Evolutionary conservation across 2,113 vertebrate genomes (phyloP).

Genomic region (Neofelis nebulosa): DNA sequence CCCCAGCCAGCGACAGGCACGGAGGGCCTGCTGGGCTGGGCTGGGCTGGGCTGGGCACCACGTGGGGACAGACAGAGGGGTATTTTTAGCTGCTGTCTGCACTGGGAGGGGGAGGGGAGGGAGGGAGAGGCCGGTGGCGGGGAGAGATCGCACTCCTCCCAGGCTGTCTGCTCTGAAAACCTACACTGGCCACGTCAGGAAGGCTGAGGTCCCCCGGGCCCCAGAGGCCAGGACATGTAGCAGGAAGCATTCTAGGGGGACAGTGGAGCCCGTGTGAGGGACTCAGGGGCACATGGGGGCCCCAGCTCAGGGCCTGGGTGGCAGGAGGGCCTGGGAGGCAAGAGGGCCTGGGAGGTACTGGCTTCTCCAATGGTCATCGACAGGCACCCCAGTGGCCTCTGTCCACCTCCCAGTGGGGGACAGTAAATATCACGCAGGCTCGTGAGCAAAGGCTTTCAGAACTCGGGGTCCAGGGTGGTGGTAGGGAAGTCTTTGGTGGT

Average conservation of each 20-base stretch:
- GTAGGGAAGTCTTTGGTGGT: background rate
- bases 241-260: background rate
- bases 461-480: accelerated
- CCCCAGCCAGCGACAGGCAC: background rate
- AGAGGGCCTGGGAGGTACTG: accelerated
- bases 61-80: background rate
- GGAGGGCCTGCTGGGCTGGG: background rate
- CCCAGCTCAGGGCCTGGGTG: background rate
- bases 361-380: accelerated
- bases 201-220: background rate
- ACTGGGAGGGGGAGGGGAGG: background rate
- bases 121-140: background rate
- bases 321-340: accelerated
- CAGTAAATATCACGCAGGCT: accelerated
- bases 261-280: background rate
- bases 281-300: accelerated
- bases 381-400: background rate
- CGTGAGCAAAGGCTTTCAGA: background rate
- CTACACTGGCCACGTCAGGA: background rate
- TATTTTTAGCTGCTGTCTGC: conserved; percentile 84
- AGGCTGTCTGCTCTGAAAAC: conserved; percentile 65
- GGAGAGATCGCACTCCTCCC: background rate
- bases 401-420: background rate
- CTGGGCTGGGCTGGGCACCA: conserved; percentile 15
- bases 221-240: accelerated